Conservation (phyloP, 1,140 invertebrate genomes). For the Philotrypesis tridentata region DNA sequence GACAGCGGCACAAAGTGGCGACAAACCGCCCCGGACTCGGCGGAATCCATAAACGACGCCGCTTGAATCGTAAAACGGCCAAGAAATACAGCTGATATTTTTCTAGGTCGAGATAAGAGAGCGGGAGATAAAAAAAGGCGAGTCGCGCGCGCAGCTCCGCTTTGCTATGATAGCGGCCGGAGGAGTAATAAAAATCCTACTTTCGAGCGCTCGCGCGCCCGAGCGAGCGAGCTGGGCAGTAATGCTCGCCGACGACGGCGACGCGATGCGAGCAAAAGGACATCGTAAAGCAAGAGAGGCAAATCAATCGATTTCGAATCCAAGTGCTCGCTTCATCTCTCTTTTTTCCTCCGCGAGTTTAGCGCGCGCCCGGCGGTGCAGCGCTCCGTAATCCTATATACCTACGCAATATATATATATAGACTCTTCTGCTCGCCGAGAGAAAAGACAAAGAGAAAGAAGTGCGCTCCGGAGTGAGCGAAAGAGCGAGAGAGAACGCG, state of each 20-base stretch:
- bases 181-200: slow-evolving; percentile 37
- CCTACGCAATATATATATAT: too few species aligned
- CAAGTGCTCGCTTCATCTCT: background rate
- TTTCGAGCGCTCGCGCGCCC: too few species aligned
- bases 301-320: slow-evolving; percentile 41
- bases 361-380: background rate
- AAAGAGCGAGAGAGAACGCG: background rate
- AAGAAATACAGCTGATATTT: slow-evolving; percentile 43
- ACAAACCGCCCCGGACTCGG: slow-evolving; percentile 32
- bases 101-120: slow-evolving; percentile 46
- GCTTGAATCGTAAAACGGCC: slow-evolving; percentile 7
- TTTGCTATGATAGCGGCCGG: background rate
- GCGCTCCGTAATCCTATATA: background rate
- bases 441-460: slow-evolving; percentile 6
- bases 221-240: background rate
- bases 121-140: slow-evolving; percentile 25
- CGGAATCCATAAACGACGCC: slow-evolving; percentile 41
- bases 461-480: background rate
- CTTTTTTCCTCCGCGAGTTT: background rate
- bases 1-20: slow-evolving; percentile 29
- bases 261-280: background rate
- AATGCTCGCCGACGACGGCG: background rate
- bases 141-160: background rate
- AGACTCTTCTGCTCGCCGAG: too few species aligned
- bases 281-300: slow-evolving; percentile 22